Base-by-base conservation (phyloP, 1,140 invertebrate genomes). In the Dreissena polymorpha region DNA sequence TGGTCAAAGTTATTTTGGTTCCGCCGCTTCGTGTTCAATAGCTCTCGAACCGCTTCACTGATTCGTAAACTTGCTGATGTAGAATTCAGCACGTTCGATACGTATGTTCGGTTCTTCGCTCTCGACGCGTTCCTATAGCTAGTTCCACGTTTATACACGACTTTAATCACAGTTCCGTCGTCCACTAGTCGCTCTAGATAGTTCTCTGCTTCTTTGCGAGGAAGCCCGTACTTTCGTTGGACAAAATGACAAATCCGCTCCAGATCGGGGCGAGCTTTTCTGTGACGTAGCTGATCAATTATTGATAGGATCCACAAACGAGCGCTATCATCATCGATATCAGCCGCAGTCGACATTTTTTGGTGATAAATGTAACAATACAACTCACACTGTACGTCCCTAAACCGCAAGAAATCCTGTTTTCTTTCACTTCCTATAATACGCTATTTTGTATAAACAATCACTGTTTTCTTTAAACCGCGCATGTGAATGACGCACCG, bases 141-240 rank as follows among this genome's bases (percentile, higher is more conserved):
- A 67, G 95, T 96, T 92, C 95, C 96, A 85, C 96, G 96, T 93
- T 97, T 97, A 92, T 97, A 97, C 88, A 97, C 96, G 8, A 97
- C 96, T 94, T 96, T 96, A 75, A 96, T 95, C 16, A 97, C 95
- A 84, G 95, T 95, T 90, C 96, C 95, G 63, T 94, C 94, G 87
- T 96, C 96, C 5, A 97, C 95, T 86, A 97, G 94, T 90, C 94
- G 94, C 90, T 96, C 95, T 0, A 97, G 92, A 92, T 96, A 95
- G 39, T 94, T 94, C 89, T 95, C 95, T 13, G 96, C 96, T 73
- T 96, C 96, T 68, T 94, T 93, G 10, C 94, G 94, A 88, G 94
- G 94, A n/a, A 96, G 94, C 86, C 95, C 95, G 89, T 95, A 96
- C 89, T 95, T 95, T 83, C 96, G 94, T 85, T 96, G 93, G 86